Evolutionary conservation across 2,888 invertebrate species (phyloP).

Genomic region (Chaetogeoica ovagalla): DNA sequence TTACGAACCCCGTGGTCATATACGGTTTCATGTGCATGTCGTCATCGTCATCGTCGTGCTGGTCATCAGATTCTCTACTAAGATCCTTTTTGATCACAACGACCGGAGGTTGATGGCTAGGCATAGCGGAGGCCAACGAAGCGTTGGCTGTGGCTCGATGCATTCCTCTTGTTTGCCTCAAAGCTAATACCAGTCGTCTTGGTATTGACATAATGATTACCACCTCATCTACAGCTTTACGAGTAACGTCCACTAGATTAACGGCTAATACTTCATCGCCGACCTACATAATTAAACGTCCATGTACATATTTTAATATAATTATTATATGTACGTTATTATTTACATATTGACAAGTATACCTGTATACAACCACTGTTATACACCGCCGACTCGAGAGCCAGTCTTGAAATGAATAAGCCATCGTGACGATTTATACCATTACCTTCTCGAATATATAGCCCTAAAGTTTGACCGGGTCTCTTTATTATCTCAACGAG

Average conservation of each 20-base stretch:
- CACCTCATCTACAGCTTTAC: conserved; percentile 98
- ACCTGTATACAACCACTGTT: conserved; percentile 94
- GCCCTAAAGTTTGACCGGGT: conserved; percentile 95
- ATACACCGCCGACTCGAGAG: conserved; percentile 93
- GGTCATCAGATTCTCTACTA: conserved; percentile 75
- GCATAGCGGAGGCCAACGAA: conserved; percentile 62
- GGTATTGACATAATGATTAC: conserved; percentile 99
- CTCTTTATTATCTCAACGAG: conserved; percentile 98
- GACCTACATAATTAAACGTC: conserved; percentile 64
- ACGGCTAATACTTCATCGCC: conserved; percentile 98
- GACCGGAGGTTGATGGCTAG: conserved; percentile 73
- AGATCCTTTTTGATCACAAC: conserved; percentile 86
- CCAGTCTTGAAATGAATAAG: conserved; percentile 96
- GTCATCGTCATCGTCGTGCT: conserved; percentile 57
- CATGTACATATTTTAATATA: background rate
- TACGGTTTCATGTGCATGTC: conserved; percentile 51
- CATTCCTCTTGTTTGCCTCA: conserved; percentile 78
- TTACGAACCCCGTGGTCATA: conserved; percentile 42
- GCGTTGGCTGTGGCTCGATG: conserved; percentile 60
- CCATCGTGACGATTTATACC: conserved; percentile 94
- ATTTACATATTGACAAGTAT: conserved; percentile 35
- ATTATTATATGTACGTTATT: no score
- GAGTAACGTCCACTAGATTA: conserved; percentile 94
- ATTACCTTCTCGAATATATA: conserved; percentile 97
- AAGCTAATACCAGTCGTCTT: conserved; percentile 88